Conservation (phyloP, 2,888 invertebrate genomes). For the Xiphydria camelus region DNA sequence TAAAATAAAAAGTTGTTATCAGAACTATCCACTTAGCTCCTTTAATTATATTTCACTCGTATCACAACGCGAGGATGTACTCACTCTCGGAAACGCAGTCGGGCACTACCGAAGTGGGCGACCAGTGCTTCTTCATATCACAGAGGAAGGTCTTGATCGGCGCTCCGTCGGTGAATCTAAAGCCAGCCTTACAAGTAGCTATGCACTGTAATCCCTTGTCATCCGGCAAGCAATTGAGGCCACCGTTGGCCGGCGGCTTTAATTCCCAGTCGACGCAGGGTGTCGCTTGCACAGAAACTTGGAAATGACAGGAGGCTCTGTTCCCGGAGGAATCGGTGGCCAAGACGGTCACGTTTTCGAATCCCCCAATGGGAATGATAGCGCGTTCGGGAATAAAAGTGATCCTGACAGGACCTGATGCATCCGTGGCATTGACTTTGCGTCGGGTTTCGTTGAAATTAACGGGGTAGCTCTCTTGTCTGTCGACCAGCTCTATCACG, state of each 20-base stretch:
- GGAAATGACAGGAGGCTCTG: slow-evolving; percentile 88
- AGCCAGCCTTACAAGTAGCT: slow-evolving; percentile 87
- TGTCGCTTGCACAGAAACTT: slow-evolving; percentile 89
- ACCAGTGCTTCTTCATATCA: slow-evolving; percentile 80
- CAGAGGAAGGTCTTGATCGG: slow-evolving; percentile 86
- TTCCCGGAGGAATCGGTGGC: slow-evolving; percentile 88
- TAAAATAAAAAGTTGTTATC: slow-evolving; percentile 11
- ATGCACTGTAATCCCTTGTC: slow-evolving; percentile 85
- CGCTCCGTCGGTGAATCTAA: slow-evolving; percentile 88
- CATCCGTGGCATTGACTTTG: slow-evolving; percentile 83
- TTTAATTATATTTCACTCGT: too few relatives aligned
- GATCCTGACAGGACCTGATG: slow-evolving; percentile 84
- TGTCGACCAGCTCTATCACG: slow-evolving; percentile 87
- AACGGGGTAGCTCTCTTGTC: slow-evolving; percentile 86
- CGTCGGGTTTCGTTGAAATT: slow-evolving; percentile 89
- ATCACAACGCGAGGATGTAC: too few relatives aligned
- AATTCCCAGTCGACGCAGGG: slow-evolving; percentile 95
- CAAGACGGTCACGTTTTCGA: slow-evolving; percentile 89
- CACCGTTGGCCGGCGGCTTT: slow-evolving; percentile 85
- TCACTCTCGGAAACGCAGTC: slow-evolving; percentile 92
- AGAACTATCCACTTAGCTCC: neutral
- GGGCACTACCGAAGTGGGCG: slow-evolving; percentile 86
- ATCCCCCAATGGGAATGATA: slow-evolving; percentile 81
- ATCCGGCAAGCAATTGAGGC: slow-evolving; percentile 81
- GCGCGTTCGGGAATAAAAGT: slow-evolving; percentile 83